These are phyloP conservation scores for Tringa solitaria DNA, from an alignment of 2,113 vertebrate species.

Conservation along the genomic window DNA sequence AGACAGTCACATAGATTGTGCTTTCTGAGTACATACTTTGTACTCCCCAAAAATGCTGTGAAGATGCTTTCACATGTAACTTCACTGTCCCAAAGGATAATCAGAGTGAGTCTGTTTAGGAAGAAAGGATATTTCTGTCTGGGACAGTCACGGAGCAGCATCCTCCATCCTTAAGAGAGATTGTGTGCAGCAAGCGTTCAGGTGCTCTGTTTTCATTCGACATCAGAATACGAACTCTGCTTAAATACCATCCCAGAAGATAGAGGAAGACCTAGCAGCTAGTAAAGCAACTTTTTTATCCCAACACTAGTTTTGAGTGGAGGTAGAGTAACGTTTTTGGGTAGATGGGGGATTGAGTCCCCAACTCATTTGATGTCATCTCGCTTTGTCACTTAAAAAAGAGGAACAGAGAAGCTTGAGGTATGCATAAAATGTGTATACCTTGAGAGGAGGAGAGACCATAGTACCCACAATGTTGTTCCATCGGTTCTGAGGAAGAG, in stretches of 20 bases:
- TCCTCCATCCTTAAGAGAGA: not conserved
- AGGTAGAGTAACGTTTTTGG: not conserved
- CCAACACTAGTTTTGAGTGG: not conserved
- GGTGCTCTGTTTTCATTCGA: not conserved
- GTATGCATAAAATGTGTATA: fast-evolving
- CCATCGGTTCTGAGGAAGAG: not conserved
- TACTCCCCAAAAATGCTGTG: fast-evolving
- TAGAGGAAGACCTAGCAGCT: not conserved
- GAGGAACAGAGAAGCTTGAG: not conserved
- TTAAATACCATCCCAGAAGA: not conserved
- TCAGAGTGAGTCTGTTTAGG: not conserved
- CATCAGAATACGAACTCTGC: not conserved
- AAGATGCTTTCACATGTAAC: not conserved
- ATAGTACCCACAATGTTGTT: fast-evolving
- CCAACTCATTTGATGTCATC: fast-evolving
- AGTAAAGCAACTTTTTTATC: not conserved
- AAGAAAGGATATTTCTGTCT: not conserved
- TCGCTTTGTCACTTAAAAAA: not conserved
- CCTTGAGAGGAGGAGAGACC: not conserved
- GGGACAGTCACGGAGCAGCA: not conserved
- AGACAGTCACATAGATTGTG: fast-evolving
- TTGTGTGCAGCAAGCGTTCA: not conserved
- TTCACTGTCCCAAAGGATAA: not conserved
- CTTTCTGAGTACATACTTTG: not conserved
- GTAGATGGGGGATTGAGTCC: not conserved